Evolutionary conservation across 2,113 vertebrate species (phyloP).

Genomic region (Athene cunicularia): DNA sequence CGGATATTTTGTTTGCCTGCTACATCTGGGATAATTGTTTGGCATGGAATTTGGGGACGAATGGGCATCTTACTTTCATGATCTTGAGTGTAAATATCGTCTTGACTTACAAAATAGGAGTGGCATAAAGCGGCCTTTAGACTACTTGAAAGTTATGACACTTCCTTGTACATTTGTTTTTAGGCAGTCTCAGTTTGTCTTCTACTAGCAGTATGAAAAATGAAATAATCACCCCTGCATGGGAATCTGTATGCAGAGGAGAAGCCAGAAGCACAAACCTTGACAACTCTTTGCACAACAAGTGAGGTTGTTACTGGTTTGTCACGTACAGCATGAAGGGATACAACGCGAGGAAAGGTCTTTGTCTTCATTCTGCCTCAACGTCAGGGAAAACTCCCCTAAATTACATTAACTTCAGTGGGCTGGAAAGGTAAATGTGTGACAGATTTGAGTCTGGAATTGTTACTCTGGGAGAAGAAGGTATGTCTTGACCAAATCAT

Average conservation of each 20-base stretch:
- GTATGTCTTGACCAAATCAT: not conserved
- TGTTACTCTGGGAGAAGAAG: not conserved
- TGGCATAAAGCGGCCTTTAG: not conserved
- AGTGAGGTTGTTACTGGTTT: not conserved
- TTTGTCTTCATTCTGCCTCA: not conserved
- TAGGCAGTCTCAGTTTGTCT: not conserved
- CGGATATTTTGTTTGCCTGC: not conserved
- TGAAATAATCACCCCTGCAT: not conserved
- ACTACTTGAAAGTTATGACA: accelerated
- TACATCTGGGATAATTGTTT: not conserved
- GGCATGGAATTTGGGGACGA: not conserved
- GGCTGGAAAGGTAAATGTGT: not conserved
- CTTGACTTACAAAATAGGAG: not conserved
- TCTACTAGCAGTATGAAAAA: not conserved
- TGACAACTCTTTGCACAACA: not conserved
- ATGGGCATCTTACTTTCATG: not conserved
- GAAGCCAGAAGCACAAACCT: not conserved
- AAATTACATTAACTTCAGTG: not conserved
- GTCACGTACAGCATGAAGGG: accelerated
- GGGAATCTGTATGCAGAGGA: not conserved
- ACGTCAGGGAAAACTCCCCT: not conserved
- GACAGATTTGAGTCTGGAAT: not conserved
- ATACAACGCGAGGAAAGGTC: not conserved
- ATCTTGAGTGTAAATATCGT: not conserved
- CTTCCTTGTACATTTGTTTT: accelerated